Evolutionary conservation across 2,113 vertebrate genomes (phyloP).

Genomic region (Piaya cayana): DNA sequence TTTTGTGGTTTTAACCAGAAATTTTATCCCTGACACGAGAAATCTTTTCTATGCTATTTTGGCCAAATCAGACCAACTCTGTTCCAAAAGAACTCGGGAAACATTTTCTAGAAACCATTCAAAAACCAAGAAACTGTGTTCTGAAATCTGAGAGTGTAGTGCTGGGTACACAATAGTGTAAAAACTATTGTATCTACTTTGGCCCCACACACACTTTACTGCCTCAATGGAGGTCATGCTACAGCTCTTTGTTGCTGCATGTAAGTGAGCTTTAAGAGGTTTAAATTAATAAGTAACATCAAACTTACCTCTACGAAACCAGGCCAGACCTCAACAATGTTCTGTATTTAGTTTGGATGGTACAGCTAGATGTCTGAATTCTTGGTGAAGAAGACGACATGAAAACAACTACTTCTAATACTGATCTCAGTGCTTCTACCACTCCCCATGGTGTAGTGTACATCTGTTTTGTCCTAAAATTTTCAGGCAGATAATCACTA

Average conservation of each 20-base stretch:
- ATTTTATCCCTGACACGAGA: slow-evolving; percentile 34
- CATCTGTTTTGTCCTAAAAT: not conserved
- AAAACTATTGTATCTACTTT: slow-evolving; percentile 23
- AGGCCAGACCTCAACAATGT: not conserved
- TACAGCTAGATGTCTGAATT: slow-evolving; percentile 1
- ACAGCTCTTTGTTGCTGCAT: slow-evolving; percentile 4
- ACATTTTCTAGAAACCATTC: slow-evolving; percentile 16
- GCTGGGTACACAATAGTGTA: not conserved
- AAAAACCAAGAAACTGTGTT: not conserved
- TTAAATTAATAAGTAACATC: slow-evolving; percentile 37
- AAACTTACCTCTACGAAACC: not conserved
- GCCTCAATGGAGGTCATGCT: not conserved
- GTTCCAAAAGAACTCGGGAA: slow-evolving; percentile 46
- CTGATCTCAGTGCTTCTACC: not conserved
- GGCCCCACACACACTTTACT: not conserved
- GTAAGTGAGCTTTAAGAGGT: slow-evolving; percentile 22
- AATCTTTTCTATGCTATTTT: not conserved
- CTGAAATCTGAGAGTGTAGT: not conserved
- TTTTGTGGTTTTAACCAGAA: slow-evolving; percentile 48
- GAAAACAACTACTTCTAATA: not conserved
- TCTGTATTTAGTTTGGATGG: not conserved
- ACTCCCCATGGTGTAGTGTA: not conserved
- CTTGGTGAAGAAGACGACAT: not conserved
- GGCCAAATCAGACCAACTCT: not conserved
- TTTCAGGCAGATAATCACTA: not conserved